Base-by-base conservation (phyloP, 2,113 vertebrate genomes). In the Cryptotis parvus region DNA sequence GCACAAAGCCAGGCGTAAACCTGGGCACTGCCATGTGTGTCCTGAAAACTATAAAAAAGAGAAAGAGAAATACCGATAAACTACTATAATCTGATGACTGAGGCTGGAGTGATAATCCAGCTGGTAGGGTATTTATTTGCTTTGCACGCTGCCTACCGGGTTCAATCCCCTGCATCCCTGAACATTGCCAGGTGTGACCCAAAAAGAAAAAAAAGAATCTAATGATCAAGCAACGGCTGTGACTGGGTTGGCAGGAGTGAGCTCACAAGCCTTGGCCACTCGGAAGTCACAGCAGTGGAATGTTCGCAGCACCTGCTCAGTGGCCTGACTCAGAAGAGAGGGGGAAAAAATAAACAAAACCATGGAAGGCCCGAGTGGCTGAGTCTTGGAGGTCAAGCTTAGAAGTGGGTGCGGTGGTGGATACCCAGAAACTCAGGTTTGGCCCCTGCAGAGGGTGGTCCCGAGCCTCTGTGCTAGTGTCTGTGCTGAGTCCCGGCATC, bases 271-370 rank as follows among this genome's bases (percentile, higher is more conserved):
- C 58, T 39, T 4, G 33, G 31, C 58, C 49, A 58, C 37, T 33
- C 66, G 4, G 33, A 45, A 63, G 58, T 61, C 35, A 69, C 16
- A 14, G 76, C 80, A 43, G 63, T 87, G 80, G 83, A 89, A 77
- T 82, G 20, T 69, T 92, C 81, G 63, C 73, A 74, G 73, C 31
- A 83, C 77, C 81, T 7, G 14, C 11, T 8, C 45, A 15, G 20
- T 90, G 80, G 45, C 69, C 70, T 91, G 84, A 90, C 88, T 94
- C 66, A 72, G 33, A 72, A 52, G 76, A 65, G 35, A 26, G 58
- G 52, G 43, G 52, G 43, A 79, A 75, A 49, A 92, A 73, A 72
- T 72, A 86, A 93, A 80, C 91, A 72, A 75, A 45, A 79, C 76
- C 76, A 58, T 87, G 37, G 84, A 82, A 84, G 94, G 89, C 33